phyloP scores from a whole-genome alignment of 1,140 invertebrate genomes.

The Drosophila ogumai region DNA sequence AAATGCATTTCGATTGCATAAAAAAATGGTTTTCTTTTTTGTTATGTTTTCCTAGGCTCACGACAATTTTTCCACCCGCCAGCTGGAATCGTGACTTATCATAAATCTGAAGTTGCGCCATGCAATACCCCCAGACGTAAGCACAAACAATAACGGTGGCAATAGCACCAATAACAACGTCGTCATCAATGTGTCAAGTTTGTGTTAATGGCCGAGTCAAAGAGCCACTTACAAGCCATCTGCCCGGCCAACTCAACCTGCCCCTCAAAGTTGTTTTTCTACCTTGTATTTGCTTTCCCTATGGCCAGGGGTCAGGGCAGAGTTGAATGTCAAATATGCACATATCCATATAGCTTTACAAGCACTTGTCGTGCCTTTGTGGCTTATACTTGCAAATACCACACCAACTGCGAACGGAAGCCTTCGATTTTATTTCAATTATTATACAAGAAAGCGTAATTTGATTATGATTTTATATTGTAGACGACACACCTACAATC shows the following conservation, averaged over 20 bases:
- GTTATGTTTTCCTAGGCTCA: neutral
- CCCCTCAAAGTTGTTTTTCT: slow-evolving; percentile 13
- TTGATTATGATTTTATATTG: neutral
- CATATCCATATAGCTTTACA: slow-evolving; percentile 20
- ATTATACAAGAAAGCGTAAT: neutral
- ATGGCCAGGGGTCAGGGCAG: slow-evolving; percentile 27
- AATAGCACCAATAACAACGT: slow-evolving; percentile 36
- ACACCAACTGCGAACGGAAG: neutral
- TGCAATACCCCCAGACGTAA: slow-evolving; percentile 12
- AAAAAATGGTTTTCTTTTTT: slow-evolving; percentile 27
- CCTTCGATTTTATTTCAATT: neutral
- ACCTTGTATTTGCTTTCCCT: slow-evolving; percentile 5
- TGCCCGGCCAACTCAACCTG: slow-evolving; percentile 21
- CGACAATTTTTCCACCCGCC: slow-evolving; percentile 28
- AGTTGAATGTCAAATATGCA: slow-evolving; percentile 50
- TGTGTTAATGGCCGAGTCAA: slow-evolving; percentile 72
- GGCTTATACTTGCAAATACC: neutral
- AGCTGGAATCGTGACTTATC: slow-evolving; percentile 76
- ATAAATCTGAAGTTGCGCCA: slow-evolving; percentile 61
- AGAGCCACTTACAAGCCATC: slow-evolving; percentile 53
- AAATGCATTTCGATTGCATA: slow-evolving; percentile 48
- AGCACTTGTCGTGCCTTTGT: slow-evolving; percentile 3
- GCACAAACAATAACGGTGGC: slow-evolving; percentile 28
- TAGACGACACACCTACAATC: too few species aligned
- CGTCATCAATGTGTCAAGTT: slow-evolving; percentile 71